phyloP scores from a whole-genome alignment of 2,113 vertebrate genomes.

The Pseudorhombus dupliciocellatus region DNA sequence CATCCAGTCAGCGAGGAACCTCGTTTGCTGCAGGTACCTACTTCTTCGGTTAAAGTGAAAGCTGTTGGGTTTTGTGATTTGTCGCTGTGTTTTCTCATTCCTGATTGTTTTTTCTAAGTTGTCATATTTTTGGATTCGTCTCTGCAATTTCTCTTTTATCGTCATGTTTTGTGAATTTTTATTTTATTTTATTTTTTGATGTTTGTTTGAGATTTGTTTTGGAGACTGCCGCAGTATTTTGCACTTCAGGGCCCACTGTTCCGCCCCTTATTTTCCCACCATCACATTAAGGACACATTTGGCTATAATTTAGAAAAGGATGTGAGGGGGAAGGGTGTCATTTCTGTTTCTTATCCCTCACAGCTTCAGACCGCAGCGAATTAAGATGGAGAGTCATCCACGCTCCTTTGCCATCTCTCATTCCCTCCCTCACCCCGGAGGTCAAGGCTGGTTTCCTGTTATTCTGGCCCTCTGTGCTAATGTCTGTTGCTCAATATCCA shows the following conservation, averaged over 20 bases:
- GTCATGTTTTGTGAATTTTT: not conserved
- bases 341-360: conserved; percentile 1
- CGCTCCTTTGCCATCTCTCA: conserved; percentile 31
- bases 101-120: too few species aligned
- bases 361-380: conserved; percentile 21
- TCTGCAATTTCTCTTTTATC: not conserved
- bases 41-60: too few species aligned
- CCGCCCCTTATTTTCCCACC: not conserved
- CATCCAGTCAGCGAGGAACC: too few species aligned
- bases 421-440: conserved; percentile 40
- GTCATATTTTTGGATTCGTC: too few species aligned
- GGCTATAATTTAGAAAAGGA: not conserved
- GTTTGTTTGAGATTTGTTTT: too few species aligned
- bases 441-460: conserved; percentile 76
- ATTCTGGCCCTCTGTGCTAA: conserved; percentile 64
- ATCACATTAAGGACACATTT: conserved; percentile 17
- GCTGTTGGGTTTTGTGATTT: too few species aligned
- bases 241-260: not conserved
- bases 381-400: conserved; percentile 41
- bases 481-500: conserved; percentile 70
- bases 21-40: too few species aligned
- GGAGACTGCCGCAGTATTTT: not conserved
- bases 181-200: too few species aligned
- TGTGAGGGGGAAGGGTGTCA: not conserved
- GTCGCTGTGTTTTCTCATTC: not conserved